Evolutionary conservation across 2,797 vertebrate species (phyloP).

Genomic region (Sebastes nivosus): DNA sequence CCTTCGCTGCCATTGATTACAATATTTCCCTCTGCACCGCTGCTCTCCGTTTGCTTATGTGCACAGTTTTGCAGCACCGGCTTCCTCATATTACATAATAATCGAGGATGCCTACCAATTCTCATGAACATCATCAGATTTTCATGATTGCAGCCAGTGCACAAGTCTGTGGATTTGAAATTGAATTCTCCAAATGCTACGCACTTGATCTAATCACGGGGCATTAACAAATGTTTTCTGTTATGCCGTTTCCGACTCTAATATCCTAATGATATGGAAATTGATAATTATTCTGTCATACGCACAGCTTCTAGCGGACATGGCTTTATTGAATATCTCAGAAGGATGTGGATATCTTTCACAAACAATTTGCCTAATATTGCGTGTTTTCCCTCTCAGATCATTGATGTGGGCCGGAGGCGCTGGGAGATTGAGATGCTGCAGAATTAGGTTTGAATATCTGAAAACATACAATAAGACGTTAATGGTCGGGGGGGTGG

Average conservation of each 20-base stretch:
- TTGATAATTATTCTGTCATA: constrained; percentile 82
- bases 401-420: constrained; percentile 41
- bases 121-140: constrained; percentile 70
- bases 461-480: constrained; percentile 23
- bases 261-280: constrained; percentile 82
- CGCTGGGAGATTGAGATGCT: constrained; percentile 46
- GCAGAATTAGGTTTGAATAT: constrained; percentile 35
- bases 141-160: constrained; percentile 67
- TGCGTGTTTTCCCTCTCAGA: constrained; percentile 38
- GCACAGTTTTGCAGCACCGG: constrained; percentile 28
- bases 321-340: constrained; percentile 75
- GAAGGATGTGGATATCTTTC: constrained; percentile 68
- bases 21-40: constrained; percentile 21
- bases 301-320: constrained; percentile 66
- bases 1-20: constrained; percentile 34
- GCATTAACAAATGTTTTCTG: constrained; percentile 78
- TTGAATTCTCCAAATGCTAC: constrained; percentile 65
- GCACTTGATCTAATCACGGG: constrained; percentile 69
- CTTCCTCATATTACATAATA: constrained; percentile 52
- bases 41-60: constrained; percentile 53
- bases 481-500: not conserved
- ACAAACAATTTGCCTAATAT: constrained; percentile 76
- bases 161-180: constrained; percentile 67
- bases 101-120: constrained; percentile 51
- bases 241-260: constrained; percentile 71